Conservation (phyloP, 1,140 invertebrate genomes). For the Teleopsis dalmanni region DNA sequence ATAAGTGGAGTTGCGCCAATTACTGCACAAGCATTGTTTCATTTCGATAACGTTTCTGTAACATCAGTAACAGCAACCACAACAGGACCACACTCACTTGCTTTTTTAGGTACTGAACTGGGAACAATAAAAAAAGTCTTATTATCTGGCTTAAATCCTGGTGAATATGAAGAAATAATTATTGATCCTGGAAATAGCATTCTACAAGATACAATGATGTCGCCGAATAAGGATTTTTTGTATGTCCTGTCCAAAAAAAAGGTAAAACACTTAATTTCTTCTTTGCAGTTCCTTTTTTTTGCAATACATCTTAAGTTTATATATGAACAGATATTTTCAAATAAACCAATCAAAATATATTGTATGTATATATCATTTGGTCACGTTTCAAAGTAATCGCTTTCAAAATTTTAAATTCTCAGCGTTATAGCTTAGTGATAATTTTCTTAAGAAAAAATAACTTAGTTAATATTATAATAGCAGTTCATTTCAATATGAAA, state of each 20-base stretch:
- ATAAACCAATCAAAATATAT: neutral
- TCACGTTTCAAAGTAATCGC: neutral
- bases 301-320: too few species aligned
- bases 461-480: too few species aligned
- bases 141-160: slow-evolving; percentile 56
- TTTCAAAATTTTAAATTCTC: too few species aligned
- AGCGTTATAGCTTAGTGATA: too few species aligned
- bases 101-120: slow-evolving; percentile 77
- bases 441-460: too few species aligned
- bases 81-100: slow-evolving; percentile 82
- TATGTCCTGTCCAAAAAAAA: slow-evolving; percentile 66
- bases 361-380: neutral
- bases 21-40: slow-evolving; percentile 59
- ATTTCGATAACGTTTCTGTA: slow-evolving; percentile 71
- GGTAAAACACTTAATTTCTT: slow-evolving; percentile 44
- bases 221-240: slow-evolving; percentile 64
- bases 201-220: slow-evolving; percentile 74
- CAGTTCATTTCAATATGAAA: too few species aligned
- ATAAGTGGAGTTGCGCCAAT: slow-evolving; percentile 84
- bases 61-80: slow-evolving; percentile 75
- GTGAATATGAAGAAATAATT: slow-evolving; percentile 69
- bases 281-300: slow-evolving; percentile 56
- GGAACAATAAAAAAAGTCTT: slow-evolving; percentile 73
- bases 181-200: slow-evolving; percentile 67
- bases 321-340: neutral